These are phyloP conservation scores for Hirtodrosophila trivittata DNA, from an alignment of 2,888 invertebrate genomes.

Conservation along the genomic window DNA sequence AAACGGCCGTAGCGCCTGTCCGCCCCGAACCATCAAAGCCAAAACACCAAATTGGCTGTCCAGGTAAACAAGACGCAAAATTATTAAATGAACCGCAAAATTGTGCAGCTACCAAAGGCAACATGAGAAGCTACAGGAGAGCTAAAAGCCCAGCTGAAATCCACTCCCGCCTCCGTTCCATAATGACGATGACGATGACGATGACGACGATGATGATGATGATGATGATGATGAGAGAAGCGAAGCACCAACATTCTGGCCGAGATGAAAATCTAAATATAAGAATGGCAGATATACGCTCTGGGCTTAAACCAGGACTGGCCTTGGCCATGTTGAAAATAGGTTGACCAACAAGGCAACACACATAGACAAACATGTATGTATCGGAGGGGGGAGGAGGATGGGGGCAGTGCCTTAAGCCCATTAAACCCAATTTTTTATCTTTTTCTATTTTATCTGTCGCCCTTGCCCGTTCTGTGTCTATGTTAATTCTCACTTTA, in stretches of 20 bases:
- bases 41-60: slow-evolving; percentile 39
- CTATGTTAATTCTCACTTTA: slow-evolving; percentile 51
- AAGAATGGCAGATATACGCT: slow-evolving; percentile 16
- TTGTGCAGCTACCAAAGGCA: slow-evolving; percentile 65
- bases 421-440: slow-evolving; percentile 45
- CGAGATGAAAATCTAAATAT: slow-evolving; percentile 61
- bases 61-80: slow-evolving; percentile 73
- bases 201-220: neutral
- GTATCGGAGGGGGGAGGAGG: too few relatives aligned
- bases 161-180: too few relatives aligned
- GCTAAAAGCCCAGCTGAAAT: too few relatives aligned
- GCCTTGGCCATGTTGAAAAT: slow-evolving; percentile 35
- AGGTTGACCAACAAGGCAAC: slow-evolving; percentile 10
- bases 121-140: slow-evolving; percentile 9
- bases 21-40: slow-evolving; percentile 42
- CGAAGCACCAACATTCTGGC: too few relatives aligned
- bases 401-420: too few relatives aligned
- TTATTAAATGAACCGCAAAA: slow-evolving; percentile 79
- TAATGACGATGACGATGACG: too few relatives aligned
- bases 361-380: neutral
- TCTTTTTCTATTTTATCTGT: slow-evolving; percentile 17
- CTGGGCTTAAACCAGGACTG: slow-evolving; percentile 13
- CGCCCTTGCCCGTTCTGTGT: neutral
- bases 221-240: slow-evolving; percentile 17
- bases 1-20: slow-evolving; percentile 31